Evolutionary conservation across 2,113 vertebrate species (phyloP).

Genomic region (Tachysurus fulvidraco): DNA sequence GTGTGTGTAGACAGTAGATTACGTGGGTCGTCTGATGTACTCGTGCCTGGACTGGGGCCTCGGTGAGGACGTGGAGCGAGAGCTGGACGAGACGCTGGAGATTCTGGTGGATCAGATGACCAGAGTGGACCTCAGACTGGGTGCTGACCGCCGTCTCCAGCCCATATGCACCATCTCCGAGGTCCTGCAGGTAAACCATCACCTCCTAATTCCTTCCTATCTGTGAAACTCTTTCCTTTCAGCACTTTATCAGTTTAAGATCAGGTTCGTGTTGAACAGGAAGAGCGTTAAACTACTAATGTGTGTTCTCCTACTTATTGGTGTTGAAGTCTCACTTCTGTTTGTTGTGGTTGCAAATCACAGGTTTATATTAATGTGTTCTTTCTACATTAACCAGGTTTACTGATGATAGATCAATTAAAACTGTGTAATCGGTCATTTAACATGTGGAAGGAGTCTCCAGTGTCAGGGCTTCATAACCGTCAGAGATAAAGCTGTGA

Average conservation of each 20-base stretch:
- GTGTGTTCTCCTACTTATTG: not conserved
- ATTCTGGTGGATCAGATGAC: conserved; percentile 69
- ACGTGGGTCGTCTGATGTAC: conserved; percentile 70
- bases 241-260: too few relatives aligned
- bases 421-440: not conserved
- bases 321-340: not conserved
- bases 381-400: not conserved
- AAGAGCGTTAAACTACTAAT: not conserved
- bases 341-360: not conserved
- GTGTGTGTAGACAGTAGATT: conserved; percentile 65
- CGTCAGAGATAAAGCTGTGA: not conserved
- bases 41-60: conserved; percentile 78
- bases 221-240: too few relatives aligned
- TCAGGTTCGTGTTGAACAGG: not conserved
- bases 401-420: not conserved
- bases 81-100: conserved; percentile 67
- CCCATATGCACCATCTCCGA: conserved; percentile 60
- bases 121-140: conserved; percentile 56
- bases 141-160: conserved; percentile 27
- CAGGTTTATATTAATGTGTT: not conserved
- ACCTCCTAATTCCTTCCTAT: not conserved
- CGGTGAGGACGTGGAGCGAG: conserved; percentile 64
- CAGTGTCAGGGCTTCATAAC: not conserved
- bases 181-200: conserved; percentile 68
- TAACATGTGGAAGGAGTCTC: not conserved